Percentiles rank a stretch among this genome's conserved stretches.
Evolutionary conservation across 1,140 invertebrate species (phyloP).

Genomic region (Ips typographus): DNA sequence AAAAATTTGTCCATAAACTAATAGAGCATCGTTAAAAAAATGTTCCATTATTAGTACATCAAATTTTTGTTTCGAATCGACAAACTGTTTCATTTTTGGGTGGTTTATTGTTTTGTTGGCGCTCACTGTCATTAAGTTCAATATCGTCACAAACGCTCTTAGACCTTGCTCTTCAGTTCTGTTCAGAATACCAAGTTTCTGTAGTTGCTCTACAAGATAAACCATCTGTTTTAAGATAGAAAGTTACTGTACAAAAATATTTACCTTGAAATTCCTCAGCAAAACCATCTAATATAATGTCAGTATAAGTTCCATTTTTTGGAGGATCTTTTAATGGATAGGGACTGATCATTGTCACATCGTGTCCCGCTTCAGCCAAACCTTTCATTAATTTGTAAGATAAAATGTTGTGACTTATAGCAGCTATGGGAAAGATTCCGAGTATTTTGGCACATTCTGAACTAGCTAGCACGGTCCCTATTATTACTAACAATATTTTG

Average conservation of each 20-base stretch:
- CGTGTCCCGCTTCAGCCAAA: slow-evolving; percentile 58
- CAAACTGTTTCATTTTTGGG: slow-evolving; percentile 27
- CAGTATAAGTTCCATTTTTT: slow-evolving; percentile 22
- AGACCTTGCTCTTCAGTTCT: too few relatives aligned
- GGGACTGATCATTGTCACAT: slow-evolving; percentile 58
- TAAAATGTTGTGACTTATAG: slow-evolving; percentile 60
- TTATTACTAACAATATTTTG: too few relatives aligned
- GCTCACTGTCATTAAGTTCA: background rate
- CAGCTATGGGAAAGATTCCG: slow-evolving; percentile 54
- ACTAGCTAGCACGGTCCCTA: background rate
- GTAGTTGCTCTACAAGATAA: too few relatives aligned
- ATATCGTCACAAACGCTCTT: too few relatives aligned
- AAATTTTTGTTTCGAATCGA: slow-evolving; percentile 37
- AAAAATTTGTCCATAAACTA: slow-evolving; percentile 34
- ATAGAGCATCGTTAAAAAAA: slow-evolving; percentile 35
- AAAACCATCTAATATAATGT: slow-evolving; percentile 30
- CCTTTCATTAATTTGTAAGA: slow-evolving; percentile 57
- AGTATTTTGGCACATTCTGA: slow-evolving; percentile 45
- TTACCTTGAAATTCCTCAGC: slow-evolving; percentile 29
- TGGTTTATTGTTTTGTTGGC: background rate
- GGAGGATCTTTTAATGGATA: slow-evolving; percentile 53
- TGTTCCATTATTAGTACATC: slow-evolving; percentile 42
- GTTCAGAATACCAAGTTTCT: too few relatives aligned
- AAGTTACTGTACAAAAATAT: too few relatives aligned
- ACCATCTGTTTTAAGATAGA: too few relatives aligned